These are phyloP conservation scores for Drosophila falleni DNA, from an alignment of 2,888 invertebrate genomes.

Conservation along the genomic window DNA sequence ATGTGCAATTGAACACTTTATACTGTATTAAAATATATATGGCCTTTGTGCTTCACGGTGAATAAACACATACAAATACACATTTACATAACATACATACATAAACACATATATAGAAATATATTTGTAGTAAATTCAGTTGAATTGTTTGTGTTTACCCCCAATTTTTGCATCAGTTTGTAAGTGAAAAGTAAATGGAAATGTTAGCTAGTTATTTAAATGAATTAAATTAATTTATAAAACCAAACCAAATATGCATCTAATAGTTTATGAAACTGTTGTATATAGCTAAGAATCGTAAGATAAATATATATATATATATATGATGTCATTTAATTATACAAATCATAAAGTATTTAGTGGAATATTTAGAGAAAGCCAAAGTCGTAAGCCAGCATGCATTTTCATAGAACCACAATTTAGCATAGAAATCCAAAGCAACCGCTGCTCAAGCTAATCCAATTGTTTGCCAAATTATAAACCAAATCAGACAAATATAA, in stretches of 20 bases:
- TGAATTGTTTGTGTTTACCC: conserved; percentile 64
- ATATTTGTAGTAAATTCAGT: conserved; percentile 55
- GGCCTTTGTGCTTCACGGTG: conserved; percentile 18
- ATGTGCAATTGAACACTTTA: neutral
- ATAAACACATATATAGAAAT: neutral
- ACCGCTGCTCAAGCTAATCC: conserved; percentile 32
- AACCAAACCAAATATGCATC: conserved; percentile 42
- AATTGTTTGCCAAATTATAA: conserved; percentile 50
- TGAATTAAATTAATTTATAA: conserved; percentile 63
- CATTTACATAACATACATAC: conserved; percentile 2
- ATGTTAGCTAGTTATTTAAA: conserved; percentile 81
- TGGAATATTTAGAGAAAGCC: conserved; percentile 53
- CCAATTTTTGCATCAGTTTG: conserved; percentile 55
- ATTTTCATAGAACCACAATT: conserved; percentile 63
- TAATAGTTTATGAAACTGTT: conserved; percentile 78
- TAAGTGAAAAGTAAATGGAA: conserved; percentile 42
- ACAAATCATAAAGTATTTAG: conserved; percentile 44
- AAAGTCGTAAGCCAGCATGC: conserved; percentile 80
- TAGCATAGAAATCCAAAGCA: conserved; percentile 15
- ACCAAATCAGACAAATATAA: conserved; percentile 21
- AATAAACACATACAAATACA: conserved; percentile 13
- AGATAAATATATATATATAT: conserved; percentile 37
- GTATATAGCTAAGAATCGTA: conserved; percentile 68
- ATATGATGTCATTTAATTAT: conserved; percentile 44
- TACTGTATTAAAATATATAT: conserved; percentile 22